phyloP scores from a whole-genome alignment of 1,140 invertebrate species.

The Xylocopa sonorina region DNA sequence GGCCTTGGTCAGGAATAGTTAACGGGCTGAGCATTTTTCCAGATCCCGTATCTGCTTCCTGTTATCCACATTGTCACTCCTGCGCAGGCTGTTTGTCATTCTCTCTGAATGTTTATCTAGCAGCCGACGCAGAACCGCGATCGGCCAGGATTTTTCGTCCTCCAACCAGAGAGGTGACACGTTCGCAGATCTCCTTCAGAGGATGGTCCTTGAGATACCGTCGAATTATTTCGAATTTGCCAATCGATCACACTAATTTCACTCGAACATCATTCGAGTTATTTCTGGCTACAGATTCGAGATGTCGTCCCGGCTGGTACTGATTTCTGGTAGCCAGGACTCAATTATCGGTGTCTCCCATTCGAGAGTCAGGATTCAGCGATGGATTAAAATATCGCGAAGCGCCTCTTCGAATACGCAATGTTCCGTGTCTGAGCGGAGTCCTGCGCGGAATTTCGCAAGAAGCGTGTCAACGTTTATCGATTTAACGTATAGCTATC shows the following conservation, averaged over 20 bases:
- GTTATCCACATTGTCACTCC: conserved; percentile 57
- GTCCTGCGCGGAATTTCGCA: conserved; percentile 46
- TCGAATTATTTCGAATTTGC: too few species aligned
- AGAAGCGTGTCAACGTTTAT: conserved; percentile 64
- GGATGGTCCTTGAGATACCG: too few species aligned
- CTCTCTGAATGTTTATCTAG: conserved; percentile 54
- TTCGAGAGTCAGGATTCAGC: neutral
- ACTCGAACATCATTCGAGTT: too few species aligned
- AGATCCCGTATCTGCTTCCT: conserved; percentile 64
- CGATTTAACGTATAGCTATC: conserved; percentile 54
- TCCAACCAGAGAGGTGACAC: too few species aligned
- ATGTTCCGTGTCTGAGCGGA: conserved; percentile 6
- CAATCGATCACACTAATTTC: too few species aligned
- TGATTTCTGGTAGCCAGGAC: too few species aligned
- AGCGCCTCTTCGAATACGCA: conserved; percentile 1
- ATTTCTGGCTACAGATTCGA: too few species aligned
- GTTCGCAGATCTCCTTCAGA: too few species aligned
- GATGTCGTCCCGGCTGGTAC: too few species aligned
- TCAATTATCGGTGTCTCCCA: neutral
- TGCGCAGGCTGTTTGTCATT: conserved; percentile 57
- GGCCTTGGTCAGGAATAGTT: conserved; percentile 67
- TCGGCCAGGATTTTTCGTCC: conserved; percentile 32
- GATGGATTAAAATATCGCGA: conserved; percentile 28
- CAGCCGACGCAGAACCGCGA: conserved; percentile 40
- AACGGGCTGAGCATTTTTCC: conserved; percentile 60